Conservation (phyloP, 2,797 vertebrate genomes). For the Enteromius argenteus region DNA sequence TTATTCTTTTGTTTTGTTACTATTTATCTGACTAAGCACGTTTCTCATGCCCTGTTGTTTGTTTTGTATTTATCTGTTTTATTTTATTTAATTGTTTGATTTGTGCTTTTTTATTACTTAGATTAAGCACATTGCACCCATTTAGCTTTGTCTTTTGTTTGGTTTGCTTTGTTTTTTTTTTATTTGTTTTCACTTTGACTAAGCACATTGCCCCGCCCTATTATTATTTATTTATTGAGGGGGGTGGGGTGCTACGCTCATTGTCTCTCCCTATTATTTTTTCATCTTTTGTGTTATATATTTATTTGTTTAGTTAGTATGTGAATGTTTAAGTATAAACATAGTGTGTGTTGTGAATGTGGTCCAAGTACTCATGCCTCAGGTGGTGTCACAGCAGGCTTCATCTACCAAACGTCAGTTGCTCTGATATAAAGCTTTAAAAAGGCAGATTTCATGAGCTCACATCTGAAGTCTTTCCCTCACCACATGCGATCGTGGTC, state of each 20-base stretch:
- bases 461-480: constrained; percentile 38
- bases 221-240: background rate
- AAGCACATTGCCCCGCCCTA: background rate
- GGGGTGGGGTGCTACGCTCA: background rate
- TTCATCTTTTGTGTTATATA: background rate
- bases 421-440: background rate
- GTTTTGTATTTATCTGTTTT: background rate
- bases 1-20: background rate
- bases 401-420: background rate
- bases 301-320: background rate
- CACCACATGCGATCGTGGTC: constrained; percentile 20
- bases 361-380: background rate
- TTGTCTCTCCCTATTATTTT: background rate
- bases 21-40: background rate
- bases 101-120: background rate
- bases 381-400: background rate
- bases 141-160: background rate
- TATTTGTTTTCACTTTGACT: background rate
- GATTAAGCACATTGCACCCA: background rate
- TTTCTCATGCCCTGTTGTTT: background rate
- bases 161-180: background rate
- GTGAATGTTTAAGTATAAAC: background rate
- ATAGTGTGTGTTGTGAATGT: background rate
- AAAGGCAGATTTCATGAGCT: constrained; percentile 13
- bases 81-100: background rate